Evolutionary conservation across 2,113 vertebrate species (phyloP), one percentile per base, ranked within the genome.

Genomic region (Aix galericulata): DNA sequence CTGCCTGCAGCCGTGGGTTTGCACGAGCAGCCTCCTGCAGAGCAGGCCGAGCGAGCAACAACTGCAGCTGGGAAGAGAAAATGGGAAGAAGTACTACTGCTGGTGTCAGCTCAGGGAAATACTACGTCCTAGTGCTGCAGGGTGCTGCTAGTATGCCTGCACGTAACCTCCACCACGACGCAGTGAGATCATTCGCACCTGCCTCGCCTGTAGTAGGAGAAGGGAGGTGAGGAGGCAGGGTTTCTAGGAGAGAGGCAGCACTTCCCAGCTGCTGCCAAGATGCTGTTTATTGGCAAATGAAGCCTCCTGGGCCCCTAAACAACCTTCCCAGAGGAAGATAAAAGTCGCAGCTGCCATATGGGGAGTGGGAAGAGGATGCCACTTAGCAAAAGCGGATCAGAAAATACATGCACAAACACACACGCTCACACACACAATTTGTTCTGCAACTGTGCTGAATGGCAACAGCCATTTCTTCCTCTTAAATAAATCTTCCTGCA

Each of bases 281-380:
- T 93, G 93, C 97, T 98, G 96, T 96, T 96, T 96, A 97, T 94
- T 95, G 88, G 97, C 89, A 96, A 98, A 95, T 97, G 95, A 96
- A 97, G 91, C 84, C 93, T 97, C 95, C 34, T 88, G 93, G 97
- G 97, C 96, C 97, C 97, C 92, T 92, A 96, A 97, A 97, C 95
- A 97, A 94, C 95, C 89, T 96, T 97, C 96, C 97, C 95, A 97
- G 97, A 95, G 94, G 91, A 97, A 95, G 92, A 91, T 1, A 95
- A 96, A 96, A 96, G 95, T 95, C 42, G 67, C 83, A 97, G 94
- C 75, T 94, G 94, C 97, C 98, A 98, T 98, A 98, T 98, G 98
- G 97, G 95, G 96, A 97, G 98, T 98, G 97, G 98, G 98, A 98
- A 97, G 97, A 96, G 96, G 96, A 97, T 86, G 94, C 95, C 94